Evolutionary conservation across 2,113 vertebrate genomes (phyloP).

Genomic region (Sorex araneus): DNA sequence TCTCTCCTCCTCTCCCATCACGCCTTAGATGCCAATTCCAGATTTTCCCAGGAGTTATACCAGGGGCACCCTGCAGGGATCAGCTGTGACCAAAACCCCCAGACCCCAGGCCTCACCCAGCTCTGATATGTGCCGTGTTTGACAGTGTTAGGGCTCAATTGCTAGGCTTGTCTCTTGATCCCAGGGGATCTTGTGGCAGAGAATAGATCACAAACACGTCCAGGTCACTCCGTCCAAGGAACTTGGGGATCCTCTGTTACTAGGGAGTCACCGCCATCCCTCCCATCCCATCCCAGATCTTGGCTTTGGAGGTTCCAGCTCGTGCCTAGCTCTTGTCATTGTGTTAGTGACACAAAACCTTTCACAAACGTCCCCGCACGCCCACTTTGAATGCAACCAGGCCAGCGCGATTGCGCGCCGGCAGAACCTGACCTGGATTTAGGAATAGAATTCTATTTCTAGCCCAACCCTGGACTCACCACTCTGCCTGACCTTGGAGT

Average conservation of each 20-base stretch:
- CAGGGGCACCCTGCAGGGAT: background rate
- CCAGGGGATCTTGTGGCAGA: background rate
- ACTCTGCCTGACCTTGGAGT: constrained; percentile 68
- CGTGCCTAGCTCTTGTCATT: background rate
- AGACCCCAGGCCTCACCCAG: background rate
- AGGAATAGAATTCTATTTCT: constrained; percentile 64
- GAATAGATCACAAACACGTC: background rate
- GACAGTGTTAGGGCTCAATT: background rate
- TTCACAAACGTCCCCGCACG: background rate
- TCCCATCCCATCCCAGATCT: background rate
- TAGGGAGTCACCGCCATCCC: background rate
- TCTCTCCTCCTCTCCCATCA: no score
- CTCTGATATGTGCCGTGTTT: background rate
- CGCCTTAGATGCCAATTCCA: background rate
- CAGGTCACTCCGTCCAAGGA: background rate
- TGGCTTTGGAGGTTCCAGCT: background rate
- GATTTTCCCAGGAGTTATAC: constrained; percentile 21
- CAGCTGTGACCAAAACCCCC: background rate
- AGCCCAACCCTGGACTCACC: constrained; percentile 43
- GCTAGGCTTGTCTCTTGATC: background rate
- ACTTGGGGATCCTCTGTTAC: background rate
- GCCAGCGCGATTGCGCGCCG: background rate
- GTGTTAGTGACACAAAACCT: background rate
- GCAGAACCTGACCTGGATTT: constrained; percentile 60
- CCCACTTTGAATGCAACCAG: background rate